Evolutionary conservation across 2,797 vertebrate species (phyloP), one percentile per base, ranked within the genome.

Genomic region (Galago senegalensis): DNA sequence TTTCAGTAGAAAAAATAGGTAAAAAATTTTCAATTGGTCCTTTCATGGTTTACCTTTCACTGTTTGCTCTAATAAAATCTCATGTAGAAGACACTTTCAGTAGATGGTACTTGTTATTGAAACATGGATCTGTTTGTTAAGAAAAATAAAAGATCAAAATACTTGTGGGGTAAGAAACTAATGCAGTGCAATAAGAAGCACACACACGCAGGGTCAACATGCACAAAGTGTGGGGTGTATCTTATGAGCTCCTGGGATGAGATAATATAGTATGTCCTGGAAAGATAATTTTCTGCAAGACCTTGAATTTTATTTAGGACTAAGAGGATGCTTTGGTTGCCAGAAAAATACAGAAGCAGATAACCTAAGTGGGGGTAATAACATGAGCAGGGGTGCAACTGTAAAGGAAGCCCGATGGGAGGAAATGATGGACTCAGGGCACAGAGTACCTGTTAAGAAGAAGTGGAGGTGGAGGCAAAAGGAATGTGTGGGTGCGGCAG

Each of bases 61-160:
- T 77, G 29, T 72, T 86, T 65, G 31, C 16, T 23, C 25, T 7
- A 61, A 87, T 9, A 9, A 82, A 8, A 2, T 79, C 8, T 85
- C 20, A 73, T 14, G 20, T 65, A 82, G 6, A 53, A 12, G 40
- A 58, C 49, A 37, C 18, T 93, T 18, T 91, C 76, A n/a, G 29
- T 11, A 37, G 27, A 46, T 20, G 23, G 18, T 31, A 93, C 56
- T 65, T 43, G 12, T 25, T 90, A 8, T n/a, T 70, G 70, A 87
- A 91, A 75, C 56, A 63, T 2, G 18, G 9, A 70, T n/a, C 27
- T 58, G 49, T 82, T 34, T 46, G 40, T n/a, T 91, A n/a, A 90
- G 40, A 70, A 46, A 91, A n/a, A 88, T 49, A 70, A 46, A 91
- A 46, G 18, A 12, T 89, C 79, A 58, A 89, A 86, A 67, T 43